phyloP scores from a whole-genome alignment of 2,113 vertebrate species.

The Serilophus lunatus region DNA sequence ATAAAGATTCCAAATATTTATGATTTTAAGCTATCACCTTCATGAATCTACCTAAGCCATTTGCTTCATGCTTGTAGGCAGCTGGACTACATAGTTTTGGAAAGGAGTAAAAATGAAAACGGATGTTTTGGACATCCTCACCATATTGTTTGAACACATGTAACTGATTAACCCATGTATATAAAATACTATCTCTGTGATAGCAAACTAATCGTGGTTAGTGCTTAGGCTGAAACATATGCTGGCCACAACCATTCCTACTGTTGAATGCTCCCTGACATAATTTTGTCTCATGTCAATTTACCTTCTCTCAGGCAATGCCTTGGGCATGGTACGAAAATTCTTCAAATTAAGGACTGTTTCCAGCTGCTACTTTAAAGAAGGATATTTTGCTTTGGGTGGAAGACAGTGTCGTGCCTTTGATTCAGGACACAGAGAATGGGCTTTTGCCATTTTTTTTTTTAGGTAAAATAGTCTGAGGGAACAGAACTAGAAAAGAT shows the following conservation, averaged over 20 bases:
- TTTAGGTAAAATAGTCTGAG: background rate
- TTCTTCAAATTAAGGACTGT: background rate
- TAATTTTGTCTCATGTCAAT: background rate
- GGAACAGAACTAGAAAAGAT: background rate
- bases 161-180: background rate
- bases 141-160: background rate
- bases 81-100: background rate
- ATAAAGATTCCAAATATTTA: background rate
- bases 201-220: background rate
- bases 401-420: background rate
- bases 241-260: background rate
- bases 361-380: background rate
- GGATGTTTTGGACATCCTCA: background rate
- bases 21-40: background rate
- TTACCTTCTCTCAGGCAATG: background rate
- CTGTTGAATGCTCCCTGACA: background rate
- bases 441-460: background rate
- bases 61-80: background rate
- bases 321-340: background rate
- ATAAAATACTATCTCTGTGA: background rate
- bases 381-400: background rate
- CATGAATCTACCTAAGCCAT: background rate
- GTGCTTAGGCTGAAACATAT: background rate
- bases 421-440: background rate
- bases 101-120: background rate